Evolutionary conservation across 2,797 vertebrate species (phyloP), one percentile per base, ranked within the genome.

Genomic region (Cossypha caffra): DNA sequence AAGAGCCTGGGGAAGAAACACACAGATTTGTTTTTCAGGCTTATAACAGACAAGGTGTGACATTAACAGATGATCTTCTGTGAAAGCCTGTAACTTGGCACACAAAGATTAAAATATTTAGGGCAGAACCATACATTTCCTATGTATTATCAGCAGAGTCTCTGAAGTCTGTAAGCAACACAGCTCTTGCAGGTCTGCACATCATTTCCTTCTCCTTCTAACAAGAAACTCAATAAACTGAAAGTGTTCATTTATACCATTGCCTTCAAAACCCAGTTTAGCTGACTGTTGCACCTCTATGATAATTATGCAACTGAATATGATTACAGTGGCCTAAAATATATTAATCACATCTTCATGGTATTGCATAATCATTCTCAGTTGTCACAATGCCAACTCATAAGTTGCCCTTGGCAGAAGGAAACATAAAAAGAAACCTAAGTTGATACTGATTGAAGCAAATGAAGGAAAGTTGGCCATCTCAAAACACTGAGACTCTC

Each of bases 381-480:
- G 54, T 10, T 91, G 91, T 94, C 74, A 84, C 61, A 58, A 69
- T 0, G 64, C 94, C 92, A 94, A 55, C 83, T 92, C 74, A 5
- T 58, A 73, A 80, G 68, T 91, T 93, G 61, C 66, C 66, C 68
- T 66, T 66, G 64, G 89, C 54, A 95, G 92, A 64, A 54, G 28
- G 47, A 83, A 94, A 96, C 93, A 97, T 76, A 67, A 94, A 95
- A 97, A 96, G 80, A 77, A 96, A 59, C 43, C 45, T 54, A 68
- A 88, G 58, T 96, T 97, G 95, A 94, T 96, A 83, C 62, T 93
- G 95, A 97, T 93, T 96, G 81, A 97, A 95, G 75, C 37, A 96
- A 95, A 95, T 92, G 92, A 97, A 97, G 96, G 91, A 61, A 96
- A 96, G 81, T 83, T 97, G 96, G 92, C 86, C 81, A 94, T 95